Conservation (phyloP, 2,888 invertebrate species). For the Sturmia bella region DNA sequence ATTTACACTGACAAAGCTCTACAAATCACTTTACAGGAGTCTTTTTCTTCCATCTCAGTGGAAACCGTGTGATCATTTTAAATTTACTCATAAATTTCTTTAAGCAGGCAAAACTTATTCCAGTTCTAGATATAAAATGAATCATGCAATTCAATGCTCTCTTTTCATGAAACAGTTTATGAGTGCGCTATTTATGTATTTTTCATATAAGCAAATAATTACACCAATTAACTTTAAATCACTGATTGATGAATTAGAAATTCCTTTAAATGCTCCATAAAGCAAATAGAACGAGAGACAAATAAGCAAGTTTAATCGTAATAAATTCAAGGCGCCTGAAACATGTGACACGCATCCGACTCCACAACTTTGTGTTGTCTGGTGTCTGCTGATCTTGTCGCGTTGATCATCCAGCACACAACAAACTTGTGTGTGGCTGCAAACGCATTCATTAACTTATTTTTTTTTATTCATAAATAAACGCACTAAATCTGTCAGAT, state of each 20-base stretch:
- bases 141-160: conserved; percentile 17
- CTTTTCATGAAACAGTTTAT: conserved; percentile 21
- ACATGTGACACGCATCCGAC: conserved; percentile 7
- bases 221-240: conserved; percentile 56
- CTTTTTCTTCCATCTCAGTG: neutral
- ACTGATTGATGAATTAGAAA: conserved; percentile 53
- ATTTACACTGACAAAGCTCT: no score
- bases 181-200: conserved; percentile 27
- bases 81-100: neutral
- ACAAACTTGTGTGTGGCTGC: conserved; percentile 21
- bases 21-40: no score
- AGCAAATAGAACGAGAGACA: neutral
- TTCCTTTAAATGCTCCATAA: conserved; percentile 43
- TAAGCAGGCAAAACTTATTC: neutral
- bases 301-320: neutral
- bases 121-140: neutral
- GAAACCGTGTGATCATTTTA: neutral
- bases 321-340: conserved; percentile 48
- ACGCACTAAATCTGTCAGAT: conserved; percentile 63
- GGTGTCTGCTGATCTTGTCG: conserved; percentile 14
- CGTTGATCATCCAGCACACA: conserved; percentile 29
- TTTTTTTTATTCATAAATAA: conserved; percentile 27
- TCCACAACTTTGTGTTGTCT: conserved; percentile 7
- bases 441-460: neutral
- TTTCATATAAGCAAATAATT: conserved; percentile 24